phyloP scores from a whole-genome alignment of 2,888 invertebrate genomes.

The Epinotia bilunana region DNA sequence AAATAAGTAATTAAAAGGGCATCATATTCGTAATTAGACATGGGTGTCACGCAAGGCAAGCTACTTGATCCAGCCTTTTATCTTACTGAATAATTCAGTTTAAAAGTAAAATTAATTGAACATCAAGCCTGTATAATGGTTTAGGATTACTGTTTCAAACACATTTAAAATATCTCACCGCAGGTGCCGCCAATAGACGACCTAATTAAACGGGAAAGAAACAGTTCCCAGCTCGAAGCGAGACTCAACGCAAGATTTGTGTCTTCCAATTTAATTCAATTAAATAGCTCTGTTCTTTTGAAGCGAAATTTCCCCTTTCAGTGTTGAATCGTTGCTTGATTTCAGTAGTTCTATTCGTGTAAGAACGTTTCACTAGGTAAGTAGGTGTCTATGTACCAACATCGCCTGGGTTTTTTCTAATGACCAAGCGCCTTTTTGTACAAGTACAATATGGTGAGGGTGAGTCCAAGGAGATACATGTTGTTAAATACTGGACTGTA shows the following conservation, averaged over 20 bases:
- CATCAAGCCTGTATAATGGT: neutral
- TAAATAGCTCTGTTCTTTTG: slow-evolving; percentile 24
- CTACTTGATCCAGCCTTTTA: neutral
- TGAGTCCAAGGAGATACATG: too few species aligned
- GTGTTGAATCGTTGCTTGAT: slow-evolving; percentile 5
- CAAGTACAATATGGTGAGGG: too few species aligned
- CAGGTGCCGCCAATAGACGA: slow-evolving; percentile 74
- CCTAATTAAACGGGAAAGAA: slow-evolving; percentile 75
- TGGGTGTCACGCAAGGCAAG: neutral
- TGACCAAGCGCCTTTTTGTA: too few species aligned
- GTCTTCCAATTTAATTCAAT: slow-evolving; percentile 45
- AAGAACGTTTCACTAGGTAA: neutral
- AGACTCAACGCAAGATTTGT: slow-evolving; percentile 62
- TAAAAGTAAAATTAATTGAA: neutral
- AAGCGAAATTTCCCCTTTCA: slow-evolving; percentile 14
- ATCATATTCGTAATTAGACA: neutral
- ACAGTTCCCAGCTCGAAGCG: slow-evolving; percentile 63
- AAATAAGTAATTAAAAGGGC: neutral
- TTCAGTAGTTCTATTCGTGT: slow-evolving; percentile 46
- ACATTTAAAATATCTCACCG: slow-evolving; percentile 58
- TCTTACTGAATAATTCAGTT: neutral
- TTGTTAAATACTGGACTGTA: too few species aligned
- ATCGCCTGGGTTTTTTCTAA: too few species aligned
- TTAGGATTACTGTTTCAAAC: slow-evolving; percentile 18
- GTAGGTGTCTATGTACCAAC: too few species aligned